A percentile compares a stretch with the other conserved stretches of the same genome.
Evolutionary conservation across 2,888 invertebrate genomes (phyloP).

Genomic region (Agrenia bidenticulata): DNA sequence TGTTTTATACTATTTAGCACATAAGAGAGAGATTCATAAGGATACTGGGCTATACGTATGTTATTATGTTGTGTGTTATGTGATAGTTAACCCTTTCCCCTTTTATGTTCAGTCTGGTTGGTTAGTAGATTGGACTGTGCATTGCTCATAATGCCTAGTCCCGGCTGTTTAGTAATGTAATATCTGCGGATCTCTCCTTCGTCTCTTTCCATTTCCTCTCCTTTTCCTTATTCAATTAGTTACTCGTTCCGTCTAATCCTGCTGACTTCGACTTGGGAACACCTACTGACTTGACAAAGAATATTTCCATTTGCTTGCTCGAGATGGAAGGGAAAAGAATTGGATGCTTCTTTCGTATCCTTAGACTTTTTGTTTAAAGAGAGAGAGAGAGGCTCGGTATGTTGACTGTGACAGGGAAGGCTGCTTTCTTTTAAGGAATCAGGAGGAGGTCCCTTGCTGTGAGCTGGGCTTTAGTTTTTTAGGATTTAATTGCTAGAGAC

Average conservation of each 20-base stretch:
- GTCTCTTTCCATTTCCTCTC: slow-evolving; percentile 18
- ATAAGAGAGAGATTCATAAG: too few species aligned
- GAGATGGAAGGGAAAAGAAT: slow-evolving; percentile 75
- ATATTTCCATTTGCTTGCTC: slow-evolving; percentile 62
- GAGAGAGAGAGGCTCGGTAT: neutral
- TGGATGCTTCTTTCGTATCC: too few species aligned
- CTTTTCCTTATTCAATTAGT: slow-evolving; percentile 43
- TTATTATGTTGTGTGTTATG: too few species aligned
- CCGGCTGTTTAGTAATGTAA: slow-evolving; percentile 8
- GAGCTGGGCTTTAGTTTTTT: slow-evolving; percentile 11
- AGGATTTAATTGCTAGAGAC: slow-evolving; percentile 7
- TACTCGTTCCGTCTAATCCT: slow-evolving; percentile 28
- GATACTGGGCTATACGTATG: too few species aligned
- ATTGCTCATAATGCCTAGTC: too few species aligned
- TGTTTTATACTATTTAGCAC: too few species aligned
- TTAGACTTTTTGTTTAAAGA: neutral
- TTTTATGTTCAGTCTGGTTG: too few species aligned
- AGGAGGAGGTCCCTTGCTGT: slow-evolving; percentile 4
- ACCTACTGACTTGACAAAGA: slow-evolving; percentile 20
- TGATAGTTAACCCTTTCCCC: too few species aligned
- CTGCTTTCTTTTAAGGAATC: slow-evolving; percentile 1
- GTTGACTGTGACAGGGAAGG: neutral
- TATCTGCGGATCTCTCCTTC: neutral
- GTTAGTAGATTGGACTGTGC: too few species aligned
- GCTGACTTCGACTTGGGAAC: slow-evolving; percentile 18